These are phyloP conservation scores for Pseudolaguvia tuberculata DNA, from an alignment of 2,113 vertebrate genomes.

Conservation along the genomic window DNA sequence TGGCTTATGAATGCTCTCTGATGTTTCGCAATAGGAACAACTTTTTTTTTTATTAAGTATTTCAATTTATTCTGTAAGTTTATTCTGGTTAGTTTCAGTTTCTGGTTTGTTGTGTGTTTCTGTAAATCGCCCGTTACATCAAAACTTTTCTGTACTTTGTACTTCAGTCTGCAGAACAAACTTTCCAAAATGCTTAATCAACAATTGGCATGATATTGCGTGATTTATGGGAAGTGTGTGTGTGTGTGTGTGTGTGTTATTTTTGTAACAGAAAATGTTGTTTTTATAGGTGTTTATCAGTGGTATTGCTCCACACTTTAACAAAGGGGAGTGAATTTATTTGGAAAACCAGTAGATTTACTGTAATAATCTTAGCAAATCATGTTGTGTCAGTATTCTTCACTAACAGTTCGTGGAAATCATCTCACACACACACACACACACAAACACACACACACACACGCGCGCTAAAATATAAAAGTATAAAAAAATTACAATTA, in stretches of 20 bases:
- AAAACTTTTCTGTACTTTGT: slow-evolving; percentile 11
- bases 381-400: not conserved
- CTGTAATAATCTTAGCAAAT: not conserved
- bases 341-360: not conserved
- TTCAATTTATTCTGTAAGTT: not conserved
- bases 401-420: not conserved
- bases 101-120: not conserved
- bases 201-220: not conserved
- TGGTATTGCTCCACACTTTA: not conserved
- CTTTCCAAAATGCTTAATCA: slow-evolving; percentile 1
- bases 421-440: no score
- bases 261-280: not conserved
- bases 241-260: not conserved
- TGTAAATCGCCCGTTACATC: not conserved
- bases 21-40: not conserved
- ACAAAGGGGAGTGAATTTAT: not conserved
- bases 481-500: not conserved
- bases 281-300: no score
- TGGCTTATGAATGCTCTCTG: not conserved
- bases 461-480: no score
- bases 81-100: not conserved
- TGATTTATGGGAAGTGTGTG: slow-evolving; percentile 30
- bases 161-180: slow-evolving; percentile 17
- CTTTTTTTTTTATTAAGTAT: not conserved
- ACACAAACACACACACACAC: no score